Evolutionary conservation across 1,140 invertebrate genomes (phyloP).

Genomic region (Drosophila pectinifera): DNA sequence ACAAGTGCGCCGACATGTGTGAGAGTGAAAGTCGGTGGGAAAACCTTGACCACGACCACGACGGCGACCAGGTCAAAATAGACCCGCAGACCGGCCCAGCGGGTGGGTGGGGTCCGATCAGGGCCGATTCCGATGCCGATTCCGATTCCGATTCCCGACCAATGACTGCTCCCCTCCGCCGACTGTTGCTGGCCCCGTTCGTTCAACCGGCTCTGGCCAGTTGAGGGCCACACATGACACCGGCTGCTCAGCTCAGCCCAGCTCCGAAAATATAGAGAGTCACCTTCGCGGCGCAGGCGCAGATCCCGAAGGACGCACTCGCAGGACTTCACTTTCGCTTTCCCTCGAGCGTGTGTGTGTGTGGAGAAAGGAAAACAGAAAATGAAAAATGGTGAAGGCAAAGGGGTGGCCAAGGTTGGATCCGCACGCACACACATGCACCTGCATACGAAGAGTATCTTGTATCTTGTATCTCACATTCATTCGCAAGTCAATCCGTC

Average conservation of each 20-base stretch:
- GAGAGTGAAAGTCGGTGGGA: conserved; percentile 84
- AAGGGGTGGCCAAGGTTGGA: conserved; percentile 58
- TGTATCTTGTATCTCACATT: conserved; percentile 35
- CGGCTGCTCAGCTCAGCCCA: conserved; percentile 3
- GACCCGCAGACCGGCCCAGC: conserved; percentile 10
- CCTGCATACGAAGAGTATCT: conserved; percentile 26
- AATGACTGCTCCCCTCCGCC: conserved; percentile 55
- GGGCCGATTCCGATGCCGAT: conserved; percentile 25
- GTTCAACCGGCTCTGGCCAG: conserved; percentile 66
- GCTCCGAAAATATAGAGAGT: conserved; percentile 25
- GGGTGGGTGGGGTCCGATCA: conserved; percentile 22
- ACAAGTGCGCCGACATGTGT: conserved; percentile 69
- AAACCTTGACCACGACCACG: conserved; percentile 81
- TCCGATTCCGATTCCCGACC: conserved; percentile 32
- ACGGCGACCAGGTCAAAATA: conserved; percentile 38
- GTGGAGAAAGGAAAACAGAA: conserved; percentile 7
- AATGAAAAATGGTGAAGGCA: conserved; percentile 6
- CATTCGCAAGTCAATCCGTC: conserved; percentile 67
- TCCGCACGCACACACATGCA: conserved; percentile 25
- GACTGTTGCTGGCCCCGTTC: conserved; percentile 68
- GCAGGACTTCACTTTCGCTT: conserved; percentile 67
- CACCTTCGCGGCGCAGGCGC: conserved; percentile 41
- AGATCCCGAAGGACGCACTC: conserved; percentile 23
- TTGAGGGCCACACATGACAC: conserved; percentile 30
- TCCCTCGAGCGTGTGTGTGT: conserved; percentile 44